Evolutionary conservation across 2,797 vertebrate genomes (phyloP).

Genomic region (Gobio occitaniae): DNA sequence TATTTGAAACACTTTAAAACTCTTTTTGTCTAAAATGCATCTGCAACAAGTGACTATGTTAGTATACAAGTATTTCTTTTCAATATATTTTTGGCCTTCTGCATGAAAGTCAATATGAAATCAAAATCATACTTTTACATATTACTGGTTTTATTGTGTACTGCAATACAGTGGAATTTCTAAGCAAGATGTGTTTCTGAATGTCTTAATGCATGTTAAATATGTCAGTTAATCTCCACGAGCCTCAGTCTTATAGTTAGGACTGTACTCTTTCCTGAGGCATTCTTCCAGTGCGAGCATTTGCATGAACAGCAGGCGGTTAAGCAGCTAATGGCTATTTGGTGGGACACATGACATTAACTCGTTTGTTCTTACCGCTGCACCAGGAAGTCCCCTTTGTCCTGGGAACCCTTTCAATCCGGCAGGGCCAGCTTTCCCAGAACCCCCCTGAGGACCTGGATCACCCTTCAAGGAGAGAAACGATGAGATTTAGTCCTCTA

Average conservation of each 20-base stretch:
- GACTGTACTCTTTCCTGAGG: conserved; percentile 36
- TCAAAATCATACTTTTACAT: background rate
- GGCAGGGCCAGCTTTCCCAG: conserved; percentile 92
- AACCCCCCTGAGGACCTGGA: conserved; percentile 87
- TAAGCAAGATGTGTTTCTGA: background rate
- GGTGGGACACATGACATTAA: conserved; percentile 42
- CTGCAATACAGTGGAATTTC: background rate
- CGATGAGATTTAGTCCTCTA: background rate
- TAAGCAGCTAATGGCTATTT: conserved; percentile 67
- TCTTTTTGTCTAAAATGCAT: background rate
- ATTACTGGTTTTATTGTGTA: background rate
- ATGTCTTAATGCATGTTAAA: conserved; percentile 3
- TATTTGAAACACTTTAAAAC: background rate
- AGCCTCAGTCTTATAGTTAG: background rate
- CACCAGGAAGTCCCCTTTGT: conserved; percentile 93
- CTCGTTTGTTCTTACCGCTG: conserved; percentile 79
- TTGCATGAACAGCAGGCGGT: conserved; percentile 73
- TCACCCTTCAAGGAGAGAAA: conserved; percentile 83
- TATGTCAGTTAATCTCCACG: conserved; percentile 4
- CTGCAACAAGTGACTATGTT: background rate
- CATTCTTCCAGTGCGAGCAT: conserved; percentile 66
- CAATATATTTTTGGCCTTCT: background rate
- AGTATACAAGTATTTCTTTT: background rate
- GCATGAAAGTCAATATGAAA: background rate
- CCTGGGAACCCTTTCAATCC: conserved; percentile 94